A percentile compares a stretch with the other conserved stretches of the same genome.
phyloP scores from a whole-genome alignment of 2,797 vertebrate species.

The Gila robusta region DNA sequence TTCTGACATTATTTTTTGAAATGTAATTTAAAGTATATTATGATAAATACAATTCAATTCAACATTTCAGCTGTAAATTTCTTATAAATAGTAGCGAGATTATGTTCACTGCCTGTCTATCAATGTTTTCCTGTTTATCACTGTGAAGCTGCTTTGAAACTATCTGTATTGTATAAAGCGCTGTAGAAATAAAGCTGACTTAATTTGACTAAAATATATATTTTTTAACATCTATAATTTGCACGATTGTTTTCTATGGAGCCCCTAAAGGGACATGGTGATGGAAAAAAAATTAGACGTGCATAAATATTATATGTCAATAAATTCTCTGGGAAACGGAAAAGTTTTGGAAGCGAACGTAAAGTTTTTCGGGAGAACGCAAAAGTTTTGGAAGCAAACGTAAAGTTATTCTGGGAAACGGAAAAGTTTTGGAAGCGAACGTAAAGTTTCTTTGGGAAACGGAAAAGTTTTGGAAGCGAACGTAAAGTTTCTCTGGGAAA shows the following conservation, averaged over 20 bases:
- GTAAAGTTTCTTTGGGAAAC: too few species aligned
- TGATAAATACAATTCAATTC: not conserved
- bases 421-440: too few species aligned
- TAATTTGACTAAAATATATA: not conserved
- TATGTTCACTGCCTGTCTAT: not conserved
- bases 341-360: not conserved
- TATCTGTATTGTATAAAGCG: not conserved
- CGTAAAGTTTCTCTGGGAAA: rapidly evolving
- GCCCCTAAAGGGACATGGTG: not conserved
- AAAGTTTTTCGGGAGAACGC: not conserved
- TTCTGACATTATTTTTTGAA: not conserved
- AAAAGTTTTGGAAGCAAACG: not conserved
- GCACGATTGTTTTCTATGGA: too few species aligned
- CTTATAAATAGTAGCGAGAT: not conserved
- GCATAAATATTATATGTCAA: not conserved
- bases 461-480: rapidly evolving
- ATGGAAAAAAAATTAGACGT: not conserved
- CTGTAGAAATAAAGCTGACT: not conserved
- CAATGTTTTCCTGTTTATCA: not conserved
- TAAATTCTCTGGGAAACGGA: too few species aligned
- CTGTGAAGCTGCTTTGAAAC: not conserved
- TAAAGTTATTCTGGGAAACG: too few species aligned
- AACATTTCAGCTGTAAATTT: not conserved
- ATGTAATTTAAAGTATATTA: not conserved
- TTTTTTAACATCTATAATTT: not conserved